These are phyloP conservation scores for Paralvinella palmiformis DNA, from an alignment of 1,140 invertebrate genomes.

Conservation along the genomic window DNA sequence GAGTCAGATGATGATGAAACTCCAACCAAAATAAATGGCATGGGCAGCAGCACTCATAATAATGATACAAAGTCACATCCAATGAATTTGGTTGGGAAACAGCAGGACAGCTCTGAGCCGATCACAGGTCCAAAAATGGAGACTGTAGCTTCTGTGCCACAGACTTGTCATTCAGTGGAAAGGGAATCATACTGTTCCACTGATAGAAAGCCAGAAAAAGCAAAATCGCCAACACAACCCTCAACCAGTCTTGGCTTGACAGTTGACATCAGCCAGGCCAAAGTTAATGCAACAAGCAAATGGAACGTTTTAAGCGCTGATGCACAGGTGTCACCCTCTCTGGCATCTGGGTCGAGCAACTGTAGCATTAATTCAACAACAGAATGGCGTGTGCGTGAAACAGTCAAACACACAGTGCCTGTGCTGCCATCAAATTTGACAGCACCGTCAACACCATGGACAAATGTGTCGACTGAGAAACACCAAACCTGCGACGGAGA, in stretches of 20 bases:
- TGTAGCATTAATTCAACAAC: slow-evolving; percentile 46
- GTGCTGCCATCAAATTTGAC: no score
- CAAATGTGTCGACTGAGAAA: no score
- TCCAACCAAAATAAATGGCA: background rate
- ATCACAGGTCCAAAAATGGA: slow-evolving; percentile 17
- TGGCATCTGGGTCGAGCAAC: slow-evolving; percentile 37
- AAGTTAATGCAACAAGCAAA: slow-evolving; percentile 34
- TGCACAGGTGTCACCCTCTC: slow-evolving; percentile 32
- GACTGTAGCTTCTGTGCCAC: background rate
- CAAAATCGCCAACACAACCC: slow-evolving; percentile 7
- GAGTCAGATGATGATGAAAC: slow-evolving; percentile 43
- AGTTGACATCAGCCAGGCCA: slow-evolving; percentile 15
- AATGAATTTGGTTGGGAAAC: background rate
- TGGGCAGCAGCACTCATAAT: slow-evolving; percentile 9
- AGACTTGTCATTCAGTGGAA: background rate
- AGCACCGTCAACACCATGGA: no score
- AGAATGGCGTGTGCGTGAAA: slow-evolving; percentile 47
- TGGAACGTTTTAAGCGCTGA: slow-evolving; percentile 42
- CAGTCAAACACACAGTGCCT: no score
- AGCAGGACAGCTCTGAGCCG: slow-evolving; percentile 16
- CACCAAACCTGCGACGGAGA: no score
- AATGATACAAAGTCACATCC: background rate
- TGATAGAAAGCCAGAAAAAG: slow-evolving; percentile 11
- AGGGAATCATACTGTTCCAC: background rate
- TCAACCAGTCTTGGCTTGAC: slow-evolving; percentile 13